Conservation (phyloP, 2,888 invertebrate genomes). For the Drosophila greeni region DNA sequence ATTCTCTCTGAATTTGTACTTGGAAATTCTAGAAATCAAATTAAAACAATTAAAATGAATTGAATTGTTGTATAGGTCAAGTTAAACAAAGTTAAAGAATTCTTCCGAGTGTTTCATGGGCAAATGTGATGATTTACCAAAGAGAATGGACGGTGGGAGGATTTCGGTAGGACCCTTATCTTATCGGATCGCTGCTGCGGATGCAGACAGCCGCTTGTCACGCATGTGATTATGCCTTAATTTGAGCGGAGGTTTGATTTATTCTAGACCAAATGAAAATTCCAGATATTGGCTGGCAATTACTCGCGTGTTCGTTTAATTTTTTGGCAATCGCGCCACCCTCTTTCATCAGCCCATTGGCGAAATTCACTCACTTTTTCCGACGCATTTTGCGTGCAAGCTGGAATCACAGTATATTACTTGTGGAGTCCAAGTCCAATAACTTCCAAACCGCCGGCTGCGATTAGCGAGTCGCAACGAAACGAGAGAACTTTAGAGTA, state of each 20-base stretch:
- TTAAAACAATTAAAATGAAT: not conserved
- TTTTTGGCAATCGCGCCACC: conserved; percentile 12
- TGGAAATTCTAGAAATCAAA: not conserved
- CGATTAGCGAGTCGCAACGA: conserved; percentile 23
- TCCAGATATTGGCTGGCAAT: conserved; percentile 37
- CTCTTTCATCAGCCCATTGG: conserved; percentile 42
- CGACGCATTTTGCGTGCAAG: conserved; percentile 62
- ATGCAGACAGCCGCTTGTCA: conserved; percentile 60
- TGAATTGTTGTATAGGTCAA: not conserved
- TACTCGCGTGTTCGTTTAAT: conserved; percentile 22
- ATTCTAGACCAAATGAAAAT: conserved; percentile 32
- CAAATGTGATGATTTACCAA: conserved; percentile 4
- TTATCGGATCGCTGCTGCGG: conserved; percentile 45
- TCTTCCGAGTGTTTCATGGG: conserved; percentile 5
- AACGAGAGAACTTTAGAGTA: conserved; percentile 26
- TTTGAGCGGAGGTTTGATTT: conserved; percentile 64
- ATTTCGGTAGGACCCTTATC: conserved; percentile 46
- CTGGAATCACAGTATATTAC: conserved; percentile 41
- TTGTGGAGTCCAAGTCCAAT: conserved; percentile 5
- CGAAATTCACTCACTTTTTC: conserved; percentile 68
- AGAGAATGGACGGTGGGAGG: not conserved
- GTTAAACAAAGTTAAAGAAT: not conserved
- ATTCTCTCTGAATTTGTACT: not conserved
- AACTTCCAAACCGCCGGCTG: conserved; percentile 17
- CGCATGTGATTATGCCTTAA: conserved; percentile 73